phyloP scores from a whole-genome alignment of 2,797 vertebrate genomes.

The Muscicapa comitata region DNA sequence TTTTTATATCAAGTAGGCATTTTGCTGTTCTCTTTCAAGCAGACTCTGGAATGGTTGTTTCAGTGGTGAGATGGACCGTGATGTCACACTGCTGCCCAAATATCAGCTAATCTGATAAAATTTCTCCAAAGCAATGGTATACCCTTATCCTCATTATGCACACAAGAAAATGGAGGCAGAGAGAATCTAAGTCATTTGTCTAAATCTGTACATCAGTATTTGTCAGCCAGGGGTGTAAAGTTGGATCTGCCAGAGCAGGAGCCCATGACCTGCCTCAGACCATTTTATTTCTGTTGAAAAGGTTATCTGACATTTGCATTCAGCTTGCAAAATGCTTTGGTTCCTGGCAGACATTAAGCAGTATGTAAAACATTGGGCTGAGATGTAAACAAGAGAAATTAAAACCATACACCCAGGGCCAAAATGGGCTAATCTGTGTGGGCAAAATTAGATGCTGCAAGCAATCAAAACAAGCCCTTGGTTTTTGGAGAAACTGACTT shows the following conservation, averaged over 20 bases:
- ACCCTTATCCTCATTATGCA: neutral
- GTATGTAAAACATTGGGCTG: neutral
- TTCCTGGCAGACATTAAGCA: neutral
- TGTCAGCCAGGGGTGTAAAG: neutral
- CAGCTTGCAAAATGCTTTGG: slow-evolving; percentile 1
- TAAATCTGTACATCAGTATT: neutral
- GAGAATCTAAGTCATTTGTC: neutral
- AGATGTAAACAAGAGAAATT: neutral
- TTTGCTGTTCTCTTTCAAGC: neutral
- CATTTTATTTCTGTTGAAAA: neutral
- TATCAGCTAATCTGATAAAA: neutral
- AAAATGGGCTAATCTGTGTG: neutral
- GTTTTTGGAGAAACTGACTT: neutral
- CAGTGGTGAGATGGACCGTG: neutral
- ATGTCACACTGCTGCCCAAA: neutral
- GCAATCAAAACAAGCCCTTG: neutral
- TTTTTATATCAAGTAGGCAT: neutral
- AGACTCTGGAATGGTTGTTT: neutral
- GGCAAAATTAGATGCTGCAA: neutral
- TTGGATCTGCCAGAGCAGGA: neutral
- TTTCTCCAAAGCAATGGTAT: neutral
- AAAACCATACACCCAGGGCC: neutral
- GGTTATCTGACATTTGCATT: slow-evolving; percentile 1
- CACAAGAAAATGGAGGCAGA: neutral
- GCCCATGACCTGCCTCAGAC: neutral